phyloP scores from a whole-genome alignment of 2,888 invertebrate species.

The Terebella lapidaria region DNA sequence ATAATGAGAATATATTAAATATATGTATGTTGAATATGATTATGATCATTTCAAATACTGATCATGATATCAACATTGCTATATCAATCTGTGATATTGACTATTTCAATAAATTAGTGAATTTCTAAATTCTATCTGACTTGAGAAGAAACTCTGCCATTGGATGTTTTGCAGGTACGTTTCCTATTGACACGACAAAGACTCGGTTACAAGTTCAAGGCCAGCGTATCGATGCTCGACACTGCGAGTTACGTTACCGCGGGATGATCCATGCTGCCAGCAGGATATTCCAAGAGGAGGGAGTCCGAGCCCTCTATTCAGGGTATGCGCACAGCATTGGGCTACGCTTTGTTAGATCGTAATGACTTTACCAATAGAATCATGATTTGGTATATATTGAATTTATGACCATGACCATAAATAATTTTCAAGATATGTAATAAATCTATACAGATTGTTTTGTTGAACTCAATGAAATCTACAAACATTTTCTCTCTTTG shows the following conservation, averaged over 20 bases:
- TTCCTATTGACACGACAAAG: constrained; percentile 94
- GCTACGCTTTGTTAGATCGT: no score
- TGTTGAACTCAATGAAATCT: no score
- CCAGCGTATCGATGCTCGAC: constrained; percentile 63
- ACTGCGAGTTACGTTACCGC: constrained; percentile 61
- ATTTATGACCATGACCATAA: no score
- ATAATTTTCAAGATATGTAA: no score
- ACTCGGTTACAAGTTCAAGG: constrained; percentile 92
- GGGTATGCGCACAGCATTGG: no score
- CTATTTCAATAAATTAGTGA: neutral
- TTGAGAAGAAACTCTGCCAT: neutral
- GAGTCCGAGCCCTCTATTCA: constrained; percentile 76
- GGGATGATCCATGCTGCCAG: constrained; percentile 89
- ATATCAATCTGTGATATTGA: no score
- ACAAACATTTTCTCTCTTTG: no score
- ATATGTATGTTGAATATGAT: neutral
- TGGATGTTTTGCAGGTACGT: constrained; percentile 66
- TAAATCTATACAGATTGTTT: no score
- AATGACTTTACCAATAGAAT: no score
- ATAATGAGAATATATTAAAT: neutral
- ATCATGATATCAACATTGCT: neutral
- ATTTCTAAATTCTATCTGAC: neutral
- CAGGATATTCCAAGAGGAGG: constrained; percentile 81
- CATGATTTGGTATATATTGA: no score
- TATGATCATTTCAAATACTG: neutral